These are phyloP conservation scores for Dicrostonyx torquatus DNA, from an alignment of 2,797 vertebrate species.

Conservation along the genomic window DNA sequence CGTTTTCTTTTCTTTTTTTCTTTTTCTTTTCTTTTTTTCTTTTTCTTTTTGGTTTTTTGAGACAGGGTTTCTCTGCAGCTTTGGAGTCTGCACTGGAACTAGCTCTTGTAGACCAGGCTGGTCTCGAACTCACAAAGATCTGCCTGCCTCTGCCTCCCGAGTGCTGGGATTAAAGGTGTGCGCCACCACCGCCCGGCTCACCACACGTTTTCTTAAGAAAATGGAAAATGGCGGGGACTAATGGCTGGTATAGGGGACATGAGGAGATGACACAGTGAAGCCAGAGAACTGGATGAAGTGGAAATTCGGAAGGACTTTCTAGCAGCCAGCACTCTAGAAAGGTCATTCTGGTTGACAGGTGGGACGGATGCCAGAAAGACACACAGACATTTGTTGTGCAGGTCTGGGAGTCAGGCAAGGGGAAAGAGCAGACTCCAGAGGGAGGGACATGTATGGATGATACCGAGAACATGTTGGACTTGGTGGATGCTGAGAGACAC, in stretches of 20 bases:
- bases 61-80: no score
- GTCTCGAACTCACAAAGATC: no score
- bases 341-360: not conserved
- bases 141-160: no score
- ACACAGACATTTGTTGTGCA: not conserved
- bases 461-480: not conserved
- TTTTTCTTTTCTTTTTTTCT: no score
- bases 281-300: not conserved
- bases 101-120: no score
- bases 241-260: not conserved
- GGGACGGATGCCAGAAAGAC: not conserved
- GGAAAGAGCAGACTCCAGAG: not conserved
- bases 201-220: not conserved
- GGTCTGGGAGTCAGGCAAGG: not conserved
- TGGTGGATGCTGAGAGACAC: not conserved
- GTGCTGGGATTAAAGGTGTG: no score
- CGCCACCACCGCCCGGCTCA: no score
- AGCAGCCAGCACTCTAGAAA: not conserved
- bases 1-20: constrained; percentile 8
- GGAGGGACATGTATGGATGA: not conserved
- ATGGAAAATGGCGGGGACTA: not conserved
- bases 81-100: no score
- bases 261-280: not conserved
- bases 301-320: not conserved
- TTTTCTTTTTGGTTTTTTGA: no score